These are phyloP conservation scores for Ypsolopha scabrella DNA, from an alignment of 2,888 invertebrate genomes.

Conservation along the genomic window DNA sequence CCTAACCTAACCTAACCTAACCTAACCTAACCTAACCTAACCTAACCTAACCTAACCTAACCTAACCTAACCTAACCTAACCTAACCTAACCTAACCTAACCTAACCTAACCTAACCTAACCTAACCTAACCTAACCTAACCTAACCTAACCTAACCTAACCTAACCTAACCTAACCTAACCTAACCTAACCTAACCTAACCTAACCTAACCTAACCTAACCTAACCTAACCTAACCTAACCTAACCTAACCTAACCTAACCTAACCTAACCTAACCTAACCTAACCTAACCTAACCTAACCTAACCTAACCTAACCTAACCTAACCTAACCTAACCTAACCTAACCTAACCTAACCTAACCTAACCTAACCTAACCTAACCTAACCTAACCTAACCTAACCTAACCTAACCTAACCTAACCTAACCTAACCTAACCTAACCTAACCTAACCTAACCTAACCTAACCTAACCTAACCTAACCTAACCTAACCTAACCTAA, in stretches of 20 bases:
- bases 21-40: slow-evolving; percentile 6
- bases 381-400: slow-evolving; percentile 15
- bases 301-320: slow-evolving; percentile 15
- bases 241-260: slow-evolving; percentile 17
- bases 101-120: slow-evolving; percentile 8
- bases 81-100: slow-evolving; percentile 9
- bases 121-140: slow-evolving; percentile 9
- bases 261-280: slow-evolving; percentile 19
- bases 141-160: slow-evolving; percentile 7
- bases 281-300: slow-evolving; percentile 10
- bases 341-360: slow-evolving; percentile 7
- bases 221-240: slow-evolving; percentile 21
- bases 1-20: slow-evolving; percentile 12
- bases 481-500: slow-evolving; percentile 16
- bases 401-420: slow-evolving; percentile 15
- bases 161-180: slow-evolving; percentile 6
- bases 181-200: slow-evolving; percentile 9
- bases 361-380: slow-evolving; percentile 13
- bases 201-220: slow-evolving; percentile 18
- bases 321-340: slow-evolving; percentile 11
- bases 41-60: slow-evolving; percentile 10
- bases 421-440: slow-evolving; percentile 12
- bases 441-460: slow-evolving; percentile 16
- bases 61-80: slow-evolving; percentile 9
- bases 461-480: slow-evolving; percentile 15